Percentiles rank a stretch among this genome's conserved stretches.
Conservation (phyloP, 2,113 vertebrate genomes). For the Clarias magur region DNA sequence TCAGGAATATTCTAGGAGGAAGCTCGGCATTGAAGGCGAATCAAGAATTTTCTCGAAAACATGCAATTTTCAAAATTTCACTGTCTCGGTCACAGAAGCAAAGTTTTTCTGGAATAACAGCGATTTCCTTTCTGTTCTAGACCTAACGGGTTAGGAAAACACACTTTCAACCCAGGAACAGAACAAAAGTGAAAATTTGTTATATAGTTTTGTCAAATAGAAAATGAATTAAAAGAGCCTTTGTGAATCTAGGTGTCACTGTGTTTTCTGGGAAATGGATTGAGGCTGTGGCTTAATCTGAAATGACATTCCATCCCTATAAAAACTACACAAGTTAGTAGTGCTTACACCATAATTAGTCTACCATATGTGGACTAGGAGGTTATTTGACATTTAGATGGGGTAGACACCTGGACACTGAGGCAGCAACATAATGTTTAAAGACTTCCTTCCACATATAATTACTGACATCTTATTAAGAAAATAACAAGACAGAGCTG, state of each 20-base stretch:
- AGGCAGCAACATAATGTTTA: neutral
- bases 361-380: neutral
- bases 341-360: neutral
- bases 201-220: neutral
- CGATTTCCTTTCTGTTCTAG: too few relatives aligned
- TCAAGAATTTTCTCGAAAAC: too few relatives aligned
- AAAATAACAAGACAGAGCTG: neutral
- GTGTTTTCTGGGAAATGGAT: neutral
- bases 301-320: neutral
- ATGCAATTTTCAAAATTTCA: too few relatives aligned
- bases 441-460: neutral
- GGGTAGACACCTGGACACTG: conserved; percentile 14
- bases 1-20: too few relatives aligned
- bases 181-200: too few relatives aligned
- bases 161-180: too few relatives aligned
- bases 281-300: neutral
- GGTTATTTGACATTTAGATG: conserved; percentile 5
- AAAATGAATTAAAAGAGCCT: neutral
- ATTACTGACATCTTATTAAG: neutral
- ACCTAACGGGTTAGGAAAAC: too few relatives aligned
- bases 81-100: too few relatives aligned
- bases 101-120: too few relatives aligned
- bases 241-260: neutral
- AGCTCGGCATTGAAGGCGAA: too few relatives aligned
- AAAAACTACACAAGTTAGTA: conserved; percentile 8